Conservation (phyloP, 1,140 invertebrate genomes). For the Drosophila erecta region DNA sequence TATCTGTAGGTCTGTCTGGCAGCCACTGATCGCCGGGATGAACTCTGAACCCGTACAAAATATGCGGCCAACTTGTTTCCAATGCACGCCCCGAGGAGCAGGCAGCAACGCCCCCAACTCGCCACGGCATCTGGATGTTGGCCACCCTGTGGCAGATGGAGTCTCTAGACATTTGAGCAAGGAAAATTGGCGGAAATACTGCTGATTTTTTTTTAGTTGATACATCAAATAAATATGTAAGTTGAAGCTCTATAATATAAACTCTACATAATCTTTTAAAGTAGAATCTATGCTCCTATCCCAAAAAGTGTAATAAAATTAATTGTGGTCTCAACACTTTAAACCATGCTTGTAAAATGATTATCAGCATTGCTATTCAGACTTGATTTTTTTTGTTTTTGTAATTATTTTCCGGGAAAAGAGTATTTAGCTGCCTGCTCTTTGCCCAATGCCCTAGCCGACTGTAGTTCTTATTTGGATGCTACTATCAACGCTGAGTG, state of each 20-base stretch:
- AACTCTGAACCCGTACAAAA: constrained; percentile 79
- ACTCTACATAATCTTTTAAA: no score
- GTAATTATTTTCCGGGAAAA: not conserved
- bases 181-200: not conserved
- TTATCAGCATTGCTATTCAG: not conserved
- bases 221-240: not conserved
- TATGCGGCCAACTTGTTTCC: constrained; percentile 81
- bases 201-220: not conserved
- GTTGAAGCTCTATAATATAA: not conserved
- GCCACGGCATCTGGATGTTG: constrained; percentile 48
- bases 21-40: constrained; percentile 50
- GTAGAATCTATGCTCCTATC: no score
- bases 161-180: not conserved
- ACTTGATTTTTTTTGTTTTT: no score
- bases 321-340: no score
- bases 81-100: constrained; percentile 62
- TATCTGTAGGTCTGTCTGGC: constrained; percentile 41
- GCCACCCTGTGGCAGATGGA: not conserved
- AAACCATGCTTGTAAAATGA: no score
- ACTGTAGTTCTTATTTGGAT: constrained; percentile 61
- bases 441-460: not conserved
- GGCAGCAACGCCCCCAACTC: constrained; percentile 73
- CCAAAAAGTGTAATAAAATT: no score
- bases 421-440: not conserved
- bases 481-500: constrained; percentile 81